Percentiles rank a stretch among this genome's conserved stretches.
These are phyloP conservation scores for Mycogona germanica DNA, from an alignment of 2,888 invertebrate species.

Conservation along the genomic window DNA sequence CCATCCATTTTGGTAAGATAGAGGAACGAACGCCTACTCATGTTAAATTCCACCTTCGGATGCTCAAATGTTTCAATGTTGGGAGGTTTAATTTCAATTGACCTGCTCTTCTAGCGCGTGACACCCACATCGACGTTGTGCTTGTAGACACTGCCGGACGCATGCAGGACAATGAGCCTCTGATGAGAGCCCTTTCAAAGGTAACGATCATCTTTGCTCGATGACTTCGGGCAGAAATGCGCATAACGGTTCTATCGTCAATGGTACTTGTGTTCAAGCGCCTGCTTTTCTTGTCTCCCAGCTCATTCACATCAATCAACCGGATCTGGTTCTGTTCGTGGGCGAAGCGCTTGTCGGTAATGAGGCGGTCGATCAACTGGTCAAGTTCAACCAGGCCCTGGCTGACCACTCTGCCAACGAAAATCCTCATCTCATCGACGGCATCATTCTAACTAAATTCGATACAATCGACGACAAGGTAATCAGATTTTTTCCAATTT, in stretches of 20 bases:
- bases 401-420: conserved; percentile 73
- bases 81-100: not conserved
- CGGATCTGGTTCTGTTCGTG: conserved; percentile 97
- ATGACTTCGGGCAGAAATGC: not conserved
- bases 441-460: conserved; percentile 98
- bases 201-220: conserved; percentile 30
- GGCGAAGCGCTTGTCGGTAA: conserved; percentile 99
- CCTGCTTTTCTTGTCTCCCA: conserved; percentile 30
- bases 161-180: conserved; percentile 99
- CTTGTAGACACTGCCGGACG: conserved; percentile 99
- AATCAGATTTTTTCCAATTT: conserved; percentile 20
- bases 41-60: no score
- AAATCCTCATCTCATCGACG: conserved; percentile 89
- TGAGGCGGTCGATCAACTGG: conserved; percentile 97
- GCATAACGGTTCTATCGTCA: not conserved
- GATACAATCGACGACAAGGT: conserved; percentile 99
- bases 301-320: conserved; percentile 93
- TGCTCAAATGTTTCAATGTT: not conserved
- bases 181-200: conserved; percentile 96
- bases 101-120: conserved; percentile 44
- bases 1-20: conserved; percentile 59
- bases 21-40: not conserved
- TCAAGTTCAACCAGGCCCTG: conserved; percentile 96
- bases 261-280: no score
- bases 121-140: conserved; percentile 74